Percentiles rank a stretch among this genome's conserved stretches.
Evolutionary conservation across 2,113 vertebrate genomes (phyloP).

Genomic region (Poecilia latipinna): DNA sequence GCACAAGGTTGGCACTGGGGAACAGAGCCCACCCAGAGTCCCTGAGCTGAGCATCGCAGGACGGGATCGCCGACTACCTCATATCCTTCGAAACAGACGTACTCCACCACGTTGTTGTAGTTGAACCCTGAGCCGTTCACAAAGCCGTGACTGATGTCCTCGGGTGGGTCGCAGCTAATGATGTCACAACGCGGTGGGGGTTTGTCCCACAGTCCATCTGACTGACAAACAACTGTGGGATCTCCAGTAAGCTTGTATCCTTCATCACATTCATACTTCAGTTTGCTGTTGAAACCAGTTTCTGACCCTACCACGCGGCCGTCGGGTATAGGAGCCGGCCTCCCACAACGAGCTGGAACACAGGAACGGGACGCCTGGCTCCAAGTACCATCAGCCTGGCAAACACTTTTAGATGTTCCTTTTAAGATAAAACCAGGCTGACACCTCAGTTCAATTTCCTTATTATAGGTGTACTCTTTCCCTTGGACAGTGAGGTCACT

Average conservation of each 20-base stretch:
- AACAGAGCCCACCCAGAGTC: slow-evolving; percentile 86
- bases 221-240: slow-evolving; percentile 79
- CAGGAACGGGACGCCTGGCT: slow-evolving; percentile 84
- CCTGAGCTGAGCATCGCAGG: slow-evolving; percentile 86
- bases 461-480: slow-evolving; percentile 82
- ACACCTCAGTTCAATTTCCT: slow-evolving; percentile 82
- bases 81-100: slow-evolving; percentile 91
- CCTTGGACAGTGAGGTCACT: slow-evolving; percentile 81
- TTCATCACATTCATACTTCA: slow-evolving; percentile 85
- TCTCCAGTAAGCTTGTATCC: slow-evolving; percentile 85
- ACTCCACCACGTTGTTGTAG: slow-evolving; percentile 85
- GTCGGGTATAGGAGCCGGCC: slow-evolving; percentile 74
- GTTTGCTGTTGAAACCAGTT: slow-evolving; percentile 81
- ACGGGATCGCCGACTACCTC: slow-evolving; percentile 83
- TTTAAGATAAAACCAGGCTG: slow-evolving; percentile 84
- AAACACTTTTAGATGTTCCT: slow-evolving; percentile 82
- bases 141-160: slow-evolving; percentile 90
- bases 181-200: slow-evolving; percentile 84
- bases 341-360: slow-evolving; percentile 80
- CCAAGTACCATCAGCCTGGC: slow-evolving; percentile 90
- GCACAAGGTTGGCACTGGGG: slow-evolving; percentile 87
- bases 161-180: slow-evolving; percentile 87
- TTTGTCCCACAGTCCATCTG: slow-evolving; percentile 87
- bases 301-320: slow-evolving; percentile 82
- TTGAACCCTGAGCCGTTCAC: slow-evolving; percentile 89